Percentiles rank a stretch among this genome's conserved stretches.
These are phyloP conservation scores for Pica pica DNA, from an alignment of 2,113 vertebrate genomes.

Conservation along the genomic window DNA sequence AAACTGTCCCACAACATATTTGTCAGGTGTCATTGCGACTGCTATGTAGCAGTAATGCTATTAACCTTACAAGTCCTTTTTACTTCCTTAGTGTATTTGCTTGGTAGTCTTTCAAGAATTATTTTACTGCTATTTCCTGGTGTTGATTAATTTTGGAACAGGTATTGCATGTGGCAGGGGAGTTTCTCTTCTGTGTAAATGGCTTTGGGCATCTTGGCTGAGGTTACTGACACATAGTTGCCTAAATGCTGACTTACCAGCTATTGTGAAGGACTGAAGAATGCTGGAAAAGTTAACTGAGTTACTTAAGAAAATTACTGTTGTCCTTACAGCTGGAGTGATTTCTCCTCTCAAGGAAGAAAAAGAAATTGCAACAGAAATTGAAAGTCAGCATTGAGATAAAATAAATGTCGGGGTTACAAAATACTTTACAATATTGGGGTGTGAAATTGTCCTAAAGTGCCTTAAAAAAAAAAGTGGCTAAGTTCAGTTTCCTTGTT, in stretches of 20 bases:
- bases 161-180: neutral
- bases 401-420: neutral
- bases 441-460: neutral
- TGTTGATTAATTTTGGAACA: conserved; percentile 21
- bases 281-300: neutral
- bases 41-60: neutral
- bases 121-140: conserved; percentile 5
- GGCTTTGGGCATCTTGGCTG: conserved; percentile 24
- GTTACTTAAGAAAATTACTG: conserved; percentile 10
- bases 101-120: conserved; percentile 2
- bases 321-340: neutral
- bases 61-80: neutral
- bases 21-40: neutral
- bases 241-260: neutral
- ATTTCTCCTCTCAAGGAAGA: neutral
- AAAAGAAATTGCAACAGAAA: neutral
- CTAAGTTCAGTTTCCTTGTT: neutral
- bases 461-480: neutral
- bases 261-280: neutral
- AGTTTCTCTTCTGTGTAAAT: neutral
- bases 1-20: neutral
- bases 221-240: neutral
- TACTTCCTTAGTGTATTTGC: neutral
- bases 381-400: neutral
- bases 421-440: neutral